A percentile compares a stretch with the other conserved stretches of the same genome.
phyloP scores from a whole-genome alignment of 2,113 vertebrate species.

The Picathartes gymnocephalus region DNA sequence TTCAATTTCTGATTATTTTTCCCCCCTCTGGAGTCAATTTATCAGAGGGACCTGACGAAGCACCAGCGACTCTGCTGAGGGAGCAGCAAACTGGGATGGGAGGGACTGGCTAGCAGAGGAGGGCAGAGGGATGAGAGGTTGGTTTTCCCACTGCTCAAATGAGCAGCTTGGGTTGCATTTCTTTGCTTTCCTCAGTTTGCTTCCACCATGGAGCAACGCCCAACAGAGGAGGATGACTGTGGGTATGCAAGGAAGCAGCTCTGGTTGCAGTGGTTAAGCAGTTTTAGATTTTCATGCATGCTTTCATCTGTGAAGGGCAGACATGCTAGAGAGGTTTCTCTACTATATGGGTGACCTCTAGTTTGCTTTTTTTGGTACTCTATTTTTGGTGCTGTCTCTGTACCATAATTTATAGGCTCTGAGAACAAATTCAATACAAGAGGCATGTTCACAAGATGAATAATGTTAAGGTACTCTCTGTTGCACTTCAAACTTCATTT shows the following conservation, averaged over 20 bases:
- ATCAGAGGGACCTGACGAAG: background rate
- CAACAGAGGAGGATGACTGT: background rate
- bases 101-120: too few species aligned
- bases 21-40: background rate
- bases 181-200: fast-evolving
- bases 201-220: background rate
- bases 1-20: fast-evolving
- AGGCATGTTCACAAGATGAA: background rate
- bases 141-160: background rate
- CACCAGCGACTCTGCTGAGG: background rate
- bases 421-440: background rate
- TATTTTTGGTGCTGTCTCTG: background rate
- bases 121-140: background rate
- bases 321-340: background rate
- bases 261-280: background rate
- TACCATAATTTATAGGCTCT: background rate
- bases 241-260: background rate
- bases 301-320: conserved; percentile 18
- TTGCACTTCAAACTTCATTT: background rate
- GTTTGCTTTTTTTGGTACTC: background rate
- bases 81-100: background rate
- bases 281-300: background rate
- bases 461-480: background rate
- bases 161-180: background rate
- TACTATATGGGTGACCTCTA: background rate